Percentiles rank a stretch among this genome's conserved stretches.
These are phyloP conservation scores for Pammene fasciana DNA, from an alignment of 2,888 invertebrate species.

Conservation along the genomic window DNA sequence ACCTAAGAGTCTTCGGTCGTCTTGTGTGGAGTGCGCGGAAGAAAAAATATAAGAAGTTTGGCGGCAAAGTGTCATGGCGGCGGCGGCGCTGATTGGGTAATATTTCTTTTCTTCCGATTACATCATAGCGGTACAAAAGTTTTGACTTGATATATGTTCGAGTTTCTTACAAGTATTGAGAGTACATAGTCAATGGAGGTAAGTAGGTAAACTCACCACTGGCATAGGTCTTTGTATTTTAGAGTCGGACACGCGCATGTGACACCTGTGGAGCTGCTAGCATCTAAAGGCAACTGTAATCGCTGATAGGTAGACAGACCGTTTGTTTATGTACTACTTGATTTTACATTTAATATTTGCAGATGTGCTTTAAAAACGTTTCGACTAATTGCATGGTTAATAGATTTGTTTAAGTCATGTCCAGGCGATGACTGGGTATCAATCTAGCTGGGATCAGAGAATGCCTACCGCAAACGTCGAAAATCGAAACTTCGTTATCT, in stretches of 20 bases:
- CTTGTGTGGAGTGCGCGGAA: slow-evolving; percentile 54
- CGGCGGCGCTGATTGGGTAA: slow-evolving; percentile 62
- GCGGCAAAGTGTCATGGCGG: slow-evolving; percentile 69
- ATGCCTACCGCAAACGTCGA: too few species aligned
- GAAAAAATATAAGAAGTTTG: slow-evolving; percentile 69
- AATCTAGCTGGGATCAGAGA: too few species aligned
- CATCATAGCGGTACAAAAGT: slow-evolving; percentile 35
- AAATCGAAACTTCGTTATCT: too few species aligned
- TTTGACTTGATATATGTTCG: slow-evolving; percentile 35
- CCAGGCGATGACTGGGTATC: too few species aligned
- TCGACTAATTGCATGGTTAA: too few species aligned
- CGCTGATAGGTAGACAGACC: too few species aligned
- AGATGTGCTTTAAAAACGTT: too few species aligned
- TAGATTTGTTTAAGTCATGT: too few species aligned
- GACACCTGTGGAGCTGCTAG: not conserved
- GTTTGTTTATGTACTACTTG: too few species aligned
- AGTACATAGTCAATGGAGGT: not conserved
- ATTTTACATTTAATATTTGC: too few species aligned
- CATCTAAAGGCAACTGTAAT: not conserved
- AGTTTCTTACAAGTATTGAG: slow-evolving; percentile 27
- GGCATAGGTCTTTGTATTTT: not conserved
- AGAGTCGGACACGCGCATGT: not conserved
- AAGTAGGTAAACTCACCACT: not conserved
- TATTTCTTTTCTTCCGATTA: slow-evolving; percentile 42
- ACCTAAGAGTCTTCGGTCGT: slow-evolving; percentile 60